phyloP scores from a whole-genome alignment of 2,888 invertebrate species.

The Chorisops tibialis region DNA sequence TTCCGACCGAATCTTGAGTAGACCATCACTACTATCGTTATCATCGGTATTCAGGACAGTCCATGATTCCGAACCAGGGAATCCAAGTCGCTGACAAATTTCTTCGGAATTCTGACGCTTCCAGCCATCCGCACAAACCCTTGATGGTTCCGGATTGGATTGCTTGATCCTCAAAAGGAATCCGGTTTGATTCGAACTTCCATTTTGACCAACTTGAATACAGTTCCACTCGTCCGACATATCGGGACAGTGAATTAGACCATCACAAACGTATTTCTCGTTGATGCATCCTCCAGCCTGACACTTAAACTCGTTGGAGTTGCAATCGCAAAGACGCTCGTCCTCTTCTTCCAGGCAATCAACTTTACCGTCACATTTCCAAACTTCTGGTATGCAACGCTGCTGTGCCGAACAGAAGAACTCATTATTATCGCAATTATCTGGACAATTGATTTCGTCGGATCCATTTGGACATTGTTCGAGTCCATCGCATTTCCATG shows the following conservation, averaged over 20 bases:
- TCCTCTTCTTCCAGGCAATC: conserved; percentile 60
- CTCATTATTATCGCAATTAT: conserved; percentile 55
- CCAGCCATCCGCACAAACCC: conserved; percentile 57
- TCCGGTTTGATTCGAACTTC: conserved; percentile 9
- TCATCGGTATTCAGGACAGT: conserved; percentile 20
- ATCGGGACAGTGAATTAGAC: conserved; percentile 60
- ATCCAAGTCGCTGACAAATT: conserved; percentile 58
- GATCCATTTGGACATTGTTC: conserved; percentile 57
- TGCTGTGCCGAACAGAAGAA: conserved; percentile 59
- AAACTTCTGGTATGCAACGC: conserved; percentile 59
- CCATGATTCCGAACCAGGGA: conserved; percentile 48
- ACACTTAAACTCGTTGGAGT: conserved; percentile 58
- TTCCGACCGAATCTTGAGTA: neutral
- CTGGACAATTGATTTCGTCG: conserved; percentile 58
- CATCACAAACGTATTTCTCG: conserved; percentile 56
- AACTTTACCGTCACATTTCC: conserved; percentile 58
- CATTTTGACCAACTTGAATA: conserved; percentile 40
- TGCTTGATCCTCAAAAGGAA: conserved; percentile 34
- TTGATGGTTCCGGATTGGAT: conserved; percentile 35
- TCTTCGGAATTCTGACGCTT: conserved; percentile 55
- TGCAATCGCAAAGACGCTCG: conserved; percentile 58
- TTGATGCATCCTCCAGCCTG: conserved; percentile 59
- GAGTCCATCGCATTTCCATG: conserved; percentile 60
- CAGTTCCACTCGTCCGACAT: conserved; percentile 64
- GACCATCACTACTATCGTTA: neutral